phyloP scores from a whole-genome alignment of 2,888 invertebrate species.

The Hirtodrosophila histrioides region DNA sequence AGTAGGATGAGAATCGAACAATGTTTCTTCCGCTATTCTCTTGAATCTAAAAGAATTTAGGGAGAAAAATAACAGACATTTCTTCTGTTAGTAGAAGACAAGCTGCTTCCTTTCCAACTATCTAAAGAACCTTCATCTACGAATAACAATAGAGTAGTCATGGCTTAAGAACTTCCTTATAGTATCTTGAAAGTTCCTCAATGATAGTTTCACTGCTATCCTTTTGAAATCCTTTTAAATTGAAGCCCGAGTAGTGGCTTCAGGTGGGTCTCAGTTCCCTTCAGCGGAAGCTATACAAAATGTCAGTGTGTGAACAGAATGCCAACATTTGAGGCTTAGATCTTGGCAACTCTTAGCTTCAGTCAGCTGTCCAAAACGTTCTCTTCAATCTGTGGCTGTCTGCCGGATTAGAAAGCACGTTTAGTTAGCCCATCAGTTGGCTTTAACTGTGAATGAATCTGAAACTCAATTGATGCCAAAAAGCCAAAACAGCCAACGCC shows the following conservation, averaged over 20 bases:
- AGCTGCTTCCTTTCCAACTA: no score
- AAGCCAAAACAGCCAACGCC: conserved; percentile 24
- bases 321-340: conserved; percentile 13
- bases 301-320: conserved; percentile 1
- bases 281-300: background rate
- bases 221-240: background rate
- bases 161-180: no score
- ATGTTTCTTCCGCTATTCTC: background rate
- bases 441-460: conserved; percentile 54
- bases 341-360: conserved; percentile 30
- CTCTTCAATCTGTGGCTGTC: conserved; percentile 10
- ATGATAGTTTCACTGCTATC: no score
- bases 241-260: background rate
- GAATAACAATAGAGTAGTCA: no score
- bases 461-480: conserved; percentile 65
- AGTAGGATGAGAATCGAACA: background rate
- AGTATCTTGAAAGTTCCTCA: no score
- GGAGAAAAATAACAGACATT: no score
- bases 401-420: conserved; percentile 43
- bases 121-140: no score
- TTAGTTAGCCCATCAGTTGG: conserved; percentile 38
- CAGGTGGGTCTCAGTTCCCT: conserved; percentile 4
- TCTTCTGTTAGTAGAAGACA: no score
- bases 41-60: no score
- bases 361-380: conserved; percentile 28